Conservation (phyloP, 2,113 vertebrate species). For the Chionomys nivalis region DNA sequence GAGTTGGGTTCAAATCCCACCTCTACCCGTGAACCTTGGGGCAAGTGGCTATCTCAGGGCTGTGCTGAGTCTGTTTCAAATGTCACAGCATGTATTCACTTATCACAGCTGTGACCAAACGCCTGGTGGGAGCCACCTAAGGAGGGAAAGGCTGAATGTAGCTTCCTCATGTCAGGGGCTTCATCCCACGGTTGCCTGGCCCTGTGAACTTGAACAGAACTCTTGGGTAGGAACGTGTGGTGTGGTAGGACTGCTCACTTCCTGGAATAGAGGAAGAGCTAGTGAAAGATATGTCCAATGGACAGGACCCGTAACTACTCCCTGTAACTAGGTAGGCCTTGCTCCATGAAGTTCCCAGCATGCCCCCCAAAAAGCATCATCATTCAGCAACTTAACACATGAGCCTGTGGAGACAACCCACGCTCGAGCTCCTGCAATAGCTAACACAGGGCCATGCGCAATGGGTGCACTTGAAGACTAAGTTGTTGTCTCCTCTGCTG, state of each 20-base stretch:
- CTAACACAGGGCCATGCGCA: too few relatives aligned
- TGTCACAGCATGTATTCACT: background rate
- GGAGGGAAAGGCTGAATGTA: background rate
- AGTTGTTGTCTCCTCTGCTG: background rate
- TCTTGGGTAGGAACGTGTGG: background rate
- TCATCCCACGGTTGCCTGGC: background rate
- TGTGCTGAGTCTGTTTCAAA: background rate
- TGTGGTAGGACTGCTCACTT: background rate
- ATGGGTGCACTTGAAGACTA: rapidly evolving
- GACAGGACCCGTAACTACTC: background rate
- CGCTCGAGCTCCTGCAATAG: background rate
- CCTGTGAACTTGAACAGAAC: background rate
- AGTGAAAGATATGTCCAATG: background rate
- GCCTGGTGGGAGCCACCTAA: background rate
- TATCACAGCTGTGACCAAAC: background rate
- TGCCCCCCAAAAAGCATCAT: background rate
- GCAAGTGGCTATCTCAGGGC: background rate
- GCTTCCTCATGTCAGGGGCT: background rate
- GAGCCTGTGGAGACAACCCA: background rate
- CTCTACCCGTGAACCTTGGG: background rate
- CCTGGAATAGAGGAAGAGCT: background rate
- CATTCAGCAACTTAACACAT: background rate
- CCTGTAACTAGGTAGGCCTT: background rate
- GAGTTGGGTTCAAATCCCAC: background rate
- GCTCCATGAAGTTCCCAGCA: background rate